A percentile compares a stretch with the other conserved stretches of the same genome.
Evolutionary conservation across 2,888 invertebrate species (phyloP).

Genomic region (Falcaria lacertinaria): DNA sequence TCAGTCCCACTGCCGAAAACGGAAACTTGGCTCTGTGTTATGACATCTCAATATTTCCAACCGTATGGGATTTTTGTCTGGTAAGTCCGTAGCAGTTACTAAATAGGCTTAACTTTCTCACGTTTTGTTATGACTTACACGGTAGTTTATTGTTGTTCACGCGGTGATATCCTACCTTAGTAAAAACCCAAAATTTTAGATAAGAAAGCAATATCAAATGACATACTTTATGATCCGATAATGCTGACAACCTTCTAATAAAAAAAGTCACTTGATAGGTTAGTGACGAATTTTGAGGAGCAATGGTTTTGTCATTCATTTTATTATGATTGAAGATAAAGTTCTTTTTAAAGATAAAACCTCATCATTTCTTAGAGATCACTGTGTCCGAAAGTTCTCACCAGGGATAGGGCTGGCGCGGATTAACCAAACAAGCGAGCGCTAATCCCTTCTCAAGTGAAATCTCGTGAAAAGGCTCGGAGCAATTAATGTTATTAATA

Average conservation of each 20-base stretch:
- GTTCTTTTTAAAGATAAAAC: too few relatives aligned
- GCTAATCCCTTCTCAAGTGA: conserved; percentile 69
- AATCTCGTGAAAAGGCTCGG: conserved; percentile 55
- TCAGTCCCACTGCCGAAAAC: conserved; percentile 51
- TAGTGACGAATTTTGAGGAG: too few relatives aligned
- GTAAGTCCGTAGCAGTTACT: neutral
- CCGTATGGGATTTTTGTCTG: conserved; percentile 38
- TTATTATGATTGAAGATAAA: neutral
- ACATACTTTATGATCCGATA: conserved; percentile 12
- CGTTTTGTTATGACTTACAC: conserved; percentile 48
- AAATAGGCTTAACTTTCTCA: conserved; percentile 48
- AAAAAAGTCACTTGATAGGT: too few relatives aligned
- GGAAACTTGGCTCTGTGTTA: conserved; percentile 56
- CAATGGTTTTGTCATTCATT: neutral
- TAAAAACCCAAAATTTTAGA: conserved; percentile 12
- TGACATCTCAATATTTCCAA: conserved; percentile 55
- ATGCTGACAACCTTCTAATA: neutral
- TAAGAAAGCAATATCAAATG: conserved; percentile 25
- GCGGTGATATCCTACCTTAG: conserved; percentile 27
- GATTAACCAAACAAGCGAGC: conserved; percentile 66
- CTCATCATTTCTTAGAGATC: conserved; percentile 26
- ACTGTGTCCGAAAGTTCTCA: conserved; percentile 26
- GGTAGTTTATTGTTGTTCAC: conserved; percentile 43
- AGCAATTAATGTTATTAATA: conserved; percentile 60
- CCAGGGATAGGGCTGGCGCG: conserved; percentile 31